These are phyloP conservation scores for Drosophila eugracilis DNA, from an alignment of 1,140 invertebrate species.

Conservation along the genomic window DNA sequence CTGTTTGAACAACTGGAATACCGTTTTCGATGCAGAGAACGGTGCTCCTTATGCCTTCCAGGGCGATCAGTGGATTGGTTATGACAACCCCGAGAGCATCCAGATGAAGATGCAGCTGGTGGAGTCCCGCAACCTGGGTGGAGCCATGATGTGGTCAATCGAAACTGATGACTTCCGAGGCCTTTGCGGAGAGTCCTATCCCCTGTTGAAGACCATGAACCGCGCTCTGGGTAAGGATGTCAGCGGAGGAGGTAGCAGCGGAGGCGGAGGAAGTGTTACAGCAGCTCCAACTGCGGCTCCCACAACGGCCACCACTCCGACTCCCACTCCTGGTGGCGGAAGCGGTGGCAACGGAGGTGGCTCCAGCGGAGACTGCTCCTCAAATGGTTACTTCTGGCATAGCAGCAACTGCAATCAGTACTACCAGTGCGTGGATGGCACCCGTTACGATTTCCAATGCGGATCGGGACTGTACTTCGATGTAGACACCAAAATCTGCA, in stretches of 20 bases:
- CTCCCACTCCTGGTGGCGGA: conserved; percentile 21
- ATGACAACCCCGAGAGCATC: conserved; percentile 82
- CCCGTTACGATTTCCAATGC: conserved; percentile 52
- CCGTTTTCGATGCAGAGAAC: conserved; percentile 47
- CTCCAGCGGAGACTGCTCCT: conserved; percentile 30
- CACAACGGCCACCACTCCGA: conserved; percentile 12
- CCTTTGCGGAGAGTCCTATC: conserved; percentile 86
- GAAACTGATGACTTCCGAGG: conserved; percentile 92
- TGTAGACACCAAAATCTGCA: rapidly evolving
- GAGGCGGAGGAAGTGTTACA: conserved; percentile 25
- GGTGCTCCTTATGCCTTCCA: conserved; percentile 73
- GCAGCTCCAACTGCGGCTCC: conserved; percentile 9
- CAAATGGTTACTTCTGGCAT: conserved; percentile 25
- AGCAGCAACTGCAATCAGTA: conserved; percentile 33
- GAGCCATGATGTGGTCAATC: conserved; percentile 93
- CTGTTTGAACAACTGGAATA: conserved; percentile 65
- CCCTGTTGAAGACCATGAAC: conserved; percentile 78
- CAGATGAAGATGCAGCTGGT: conserved; percentile 79
- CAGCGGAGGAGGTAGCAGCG: conserved; percentile 8
- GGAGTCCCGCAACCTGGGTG: conserved; percentile 87
- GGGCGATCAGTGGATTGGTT: conserved; percentile 85
- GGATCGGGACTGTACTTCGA: conserved; percentile 26
- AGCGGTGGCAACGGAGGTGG: conserved; percentile 22
- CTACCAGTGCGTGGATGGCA: conserved; percentile 39
- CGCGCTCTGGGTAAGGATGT: conserved; percentile 42